Percentiles rank a stretch among this genome's conserved stretches.
phyloP scores from a whole-genome alignment of 2,113 vertebrate genomes.

The Zeus faber region DNA sequence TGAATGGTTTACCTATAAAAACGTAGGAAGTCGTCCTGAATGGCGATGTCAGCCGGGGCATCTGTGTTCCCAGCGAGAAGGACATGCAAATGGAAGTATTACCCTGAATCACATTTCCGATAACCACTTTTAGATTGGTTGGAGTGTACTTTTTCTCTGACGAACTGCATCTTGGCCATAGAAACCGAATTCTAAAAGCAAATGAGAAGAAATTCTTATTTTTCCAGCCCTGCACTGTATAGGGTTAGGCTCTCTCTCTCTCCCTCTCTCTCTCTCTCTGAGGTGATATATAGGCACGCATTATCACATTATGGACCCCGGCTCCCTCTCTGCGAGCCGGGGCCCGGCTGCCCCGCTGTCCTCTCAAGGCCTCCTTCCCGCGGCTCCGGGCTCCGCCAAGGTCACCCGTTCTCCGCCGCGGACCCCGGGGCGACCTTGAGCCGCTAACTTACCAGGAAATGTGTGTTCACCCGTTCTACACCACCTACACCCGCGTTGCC shows the following conservation, averaged over 20 bases:
- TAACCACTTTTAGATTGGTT: no score
- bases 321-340: conserved; percentile 48
- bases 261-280: conserved; percentile 27
- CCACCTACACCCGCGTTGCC: conserved; percentile 52
- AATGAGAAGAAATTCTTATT: conserved; percentile 16
- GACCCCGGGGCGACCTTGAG: conserved; percentile 86
- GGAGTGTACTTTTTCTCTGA: no score
- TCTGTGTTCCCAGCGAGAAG: no score
- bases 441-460: conserved; percentile 86
- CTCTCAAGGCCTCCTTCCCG: conserved; percentile 54
- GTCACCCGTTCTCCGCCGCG: conserved; percentile 71
- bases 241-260: no score
- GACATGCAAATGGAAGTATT: no score
- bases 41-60: no score
- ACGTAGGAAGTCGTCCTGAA: no score
- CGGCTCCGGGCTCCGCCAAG: conserved; percentile 69
- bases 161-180: no score
- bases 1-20: no score
- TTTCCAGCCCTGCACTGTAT: conserved; percentile 12
- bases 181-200: not conserved
- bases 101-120: no score
- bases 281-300: conserved; percentile 53
- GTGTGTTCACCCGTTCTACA: conserved; percentile 75
- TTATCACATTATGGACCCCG: conserved; percentile 54
- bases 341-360: conserved; percentile 50